Evolutionary conservation across 2,797 vertebrate genomes (phyloP), one percentile per base, ranked within the genome.

Genomic region (Darevskia mixta): DNA sequence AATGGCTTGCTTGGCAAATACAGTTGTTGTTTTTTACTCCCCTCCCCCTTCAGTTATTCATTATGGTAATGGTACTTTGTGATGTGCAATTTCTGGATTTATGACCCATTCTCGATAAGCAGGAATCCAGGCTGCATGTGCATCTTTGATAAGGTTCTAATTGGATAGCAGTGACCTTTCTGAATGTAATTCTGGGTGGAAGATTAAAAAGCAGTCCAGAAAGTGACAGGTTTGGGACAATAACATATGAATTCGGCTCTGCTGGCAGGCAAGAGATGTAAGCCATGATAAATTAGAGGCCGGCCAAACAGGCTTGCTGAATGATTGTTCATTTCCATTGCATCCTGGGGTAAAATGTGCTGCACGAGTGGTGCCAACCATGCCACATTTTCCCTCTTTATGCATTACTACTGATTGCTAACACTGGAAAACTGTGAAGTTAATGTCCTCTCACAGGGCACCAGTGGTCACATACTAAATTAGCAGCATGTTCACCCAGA

Each of bases 81-180:
- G 95, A 97, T 95, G 94, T 94, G 92, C 92, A 92, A 0, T 96
- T 96, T 96, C 90, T 95, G 96, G 96, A 98, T 98, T 98, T 98
- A 98, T 95, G 96, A 96, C 96, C 95, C 94, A 66, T 96, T 97
- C 95, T 96, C 1, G 91, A 96, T 97, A 97, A 97, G 96, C 72
- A 0, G 92, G 96, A 96, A 97, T 96, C 93, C 82, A 92, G 95
- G 92, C 96, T 96, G 96, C 93, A 93, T 97, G 97, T 98, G 97
- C 97, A 97, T 98, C 96, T 96, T 97, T 98, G 98, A 98, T 98
- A 98, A 98, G 97, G 96, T 97, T 98, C 98, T 98, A 98, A 99
- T 98, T 98, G 98, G 98, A 97, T 97, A 95, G 96, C 90, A 88
- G 97, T 98, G 98, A 99, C 98, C 98, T 98, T 98, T 98, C 96